Evolutionary conservation across 2,113 vertebrate genomes (phyloP).

Genomic region (Malurus cyaneus): DNA sequence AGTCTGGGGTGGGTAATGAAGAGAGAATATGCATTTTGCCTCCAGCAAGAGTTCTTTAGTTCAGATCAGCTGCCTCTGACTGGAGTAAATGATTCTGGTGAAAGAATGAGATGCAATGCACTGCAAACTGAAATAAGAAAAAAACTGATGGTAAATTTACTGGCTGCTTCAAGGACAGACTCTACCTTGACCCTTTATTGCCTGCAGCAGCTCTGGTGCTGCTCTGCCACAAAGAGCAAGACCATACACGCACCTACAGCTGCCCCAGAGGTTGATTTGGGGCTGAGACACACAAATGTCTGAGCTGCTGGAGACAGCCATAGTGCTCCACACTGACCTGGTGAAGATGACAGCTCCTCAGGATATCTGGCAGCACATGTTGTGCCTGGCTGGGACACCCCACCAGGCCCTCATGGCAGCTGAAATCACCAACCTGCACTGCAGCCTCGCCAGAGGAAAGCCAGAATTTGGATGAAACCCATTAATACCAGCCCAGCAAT

Average conservation of each 20-base stretch:
- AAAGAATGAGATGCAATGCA: not conserved
- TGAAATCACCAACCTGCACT: not conserved
- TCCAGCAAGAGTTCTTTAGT: conserved; percentile 9
- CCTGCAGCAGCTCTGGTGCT: not conserved
- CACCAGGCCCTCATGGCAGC: accelerated
- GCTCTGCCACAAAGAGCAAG: not conserved
- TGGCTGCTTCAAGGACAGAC: not conserved
- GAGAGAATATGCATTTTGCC: conserved; percentile 22
- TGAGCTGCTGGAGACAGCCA: not conserved
- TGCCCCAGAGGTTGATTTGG: not conserved
- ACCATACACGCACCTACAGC: not conserved
- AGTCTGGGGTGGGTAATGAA: not conserved
- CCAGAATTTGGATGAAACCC: not conserved
- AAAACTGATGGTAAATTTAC: not conserved
- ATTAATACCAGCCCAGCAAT: conserved; percentile 38
- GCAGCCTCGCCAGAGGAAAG: not conserved
- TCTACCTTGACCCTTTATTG: not conserved
- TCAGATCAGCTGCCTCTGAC: conserved; percentile 22
- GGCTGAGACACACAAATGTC: not conserved
- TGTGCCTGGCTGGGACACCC: not conserved
- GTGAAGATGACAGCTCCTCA: accelerated
- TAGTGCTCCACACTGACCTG: not conserved
- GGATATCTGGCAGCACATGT: not conserved
- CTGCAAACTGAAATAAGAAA: not conserved
- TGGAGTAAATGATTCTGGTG: not conserved